Base-by-base conservation (phyloP, 2,888 invertebrate genomes). In the Resseliella maxima region DNA sequence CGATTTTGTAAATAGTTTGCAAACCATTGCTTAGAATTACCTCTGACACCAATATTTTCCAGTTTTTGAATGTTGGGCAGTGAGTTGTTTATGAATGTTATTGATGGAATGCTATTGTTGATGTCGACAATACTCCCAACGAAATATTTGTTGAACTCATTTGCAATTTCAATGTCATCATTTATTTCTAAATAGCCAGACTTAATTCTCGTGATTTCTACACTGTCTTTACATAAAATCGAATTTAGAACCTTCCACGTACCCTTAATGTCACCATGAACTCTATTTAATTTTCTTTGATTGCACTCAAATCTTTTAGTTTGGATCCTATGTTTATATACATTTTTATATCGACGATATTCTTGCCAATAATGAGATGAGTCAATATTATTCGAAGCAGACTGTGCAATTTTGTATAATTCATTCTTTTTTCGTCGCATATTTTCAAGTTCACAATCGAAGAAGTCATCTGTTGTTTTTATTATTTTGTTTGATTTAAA, bases 181-280 rank as follows among this genome's bases (percentile, higher is more conserved):
- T 59, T 24, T 24, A 12, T 24, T 27, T n/a, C 24, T 3, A 8
- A 2, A 12, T 59, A n/a, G 15, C 27, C 59, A 2, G 21, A 3
- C 24, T 59, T 59, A 27, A 59, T 59, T 3, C 24, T 24, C 12
- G 59, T 27, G 2, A 59, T 12, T 12, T 59, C 27, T 24, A 2
- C 24, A 24, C 3, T 36, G 0, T 81, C 81, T 81, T 81, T 81
- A 15, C n/a, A 21, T 36, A 81, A 81, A 81, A 81, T 81, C 18
- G 81, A 81, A 36, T 81, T 81, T 18, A 81, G 5, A 1, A 81
- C 81, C 36, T 81, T 81, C 81, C 81, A 81, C 0, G 81, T 81
- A 6, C 36, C 6, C 81, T 81, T 81, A 8, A 36, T 36, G 36
- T 81, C 81, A 81, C 81, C 81, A 2, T 81, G 8, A 1, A n/a